Base-by-base conservation (phyloP, 1,140 invertebrate genomes). In the Drosophila nannoptera region DNA sequence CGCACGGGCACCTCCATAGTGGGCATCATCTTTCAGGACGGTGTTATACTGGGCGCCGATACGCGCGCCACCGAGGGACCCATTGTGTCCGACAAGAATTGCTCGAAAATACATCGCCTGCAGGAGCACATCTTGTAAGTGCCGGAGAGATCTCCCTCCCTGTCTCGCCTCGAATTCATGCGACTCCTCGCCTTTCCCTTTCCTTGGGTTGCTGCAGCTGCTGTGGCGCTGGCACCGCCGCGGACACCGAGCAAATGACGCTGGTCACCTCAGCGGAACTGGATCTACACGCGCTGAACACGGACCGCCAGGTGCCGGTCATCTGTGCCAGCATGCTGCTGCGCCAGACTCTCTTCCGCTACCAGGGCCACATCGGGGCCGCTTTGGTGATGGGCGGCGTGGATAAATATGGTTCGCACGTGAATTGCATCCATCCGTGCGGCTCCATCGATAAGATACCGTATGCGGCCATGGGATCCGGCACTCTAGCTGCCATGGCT, bases 1-100 rank as follows among this genome's bases (percentile, higher is more conserved):
- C 99, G 98, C 91, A 99, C 98, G 60, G 98, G 98, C 77, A 99
- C 98, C n/a, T 99, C 98, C 7, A 99, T 99, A 81, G 96, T 94
- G 67, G 98, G 97, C 11, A 93, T 98, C 14, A 93, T 97, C 50
- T 99, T 93, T 86, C 95, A 96, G 89, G 97, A 98, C 92, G 98
- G 98, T 32, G 96, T 99, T 49, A 94, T 99, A 75, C 92, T 99
- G 69, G 99, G 98, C 29, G 98, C 98, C 65, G 98, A 99, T 91
- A 99, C 98, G 0, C 92, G 99, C 89, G 97, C 98, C 35, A 99
- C 98, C 22, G 94, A 95, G 89, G 97, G 96, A 62, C 95, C 94
- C 7, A 96, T 99, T 82, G 96, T 99, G 11, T 96, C 98, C 8
- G 97, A 99, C 87, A 99, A 99, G 90, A 96, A 98, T 87, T 99